These are phyloP conservation scores for Odontomachus brunneus DNA, from an alignment of 1,140 invertebrate species.

Conservation along the genomic window DNA sequence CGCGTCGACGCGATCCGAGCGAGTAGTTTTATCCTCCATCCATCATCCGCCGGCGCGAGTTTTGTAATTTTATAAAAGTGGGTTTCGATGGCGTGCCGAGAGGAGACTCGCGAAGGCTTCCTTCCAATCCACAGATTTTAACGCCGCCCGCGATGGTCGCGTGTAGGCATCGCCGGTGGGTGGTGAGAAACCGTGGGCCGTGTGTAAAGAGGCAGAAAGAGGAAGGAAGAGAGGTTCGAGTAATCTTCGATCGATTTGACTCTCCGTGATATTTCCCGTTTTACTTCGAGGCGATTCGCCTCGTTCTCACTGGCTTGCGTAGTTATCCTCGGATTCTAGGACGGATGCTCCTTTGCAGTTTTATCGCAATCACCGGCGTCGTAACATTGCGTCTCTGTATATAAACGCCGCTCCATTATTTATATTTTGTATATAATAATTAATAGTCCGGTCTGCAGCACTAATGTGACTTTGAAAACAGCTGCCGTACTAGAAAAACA, in stretches of 20 bases:
- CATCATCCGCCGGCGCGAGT: not conserved
- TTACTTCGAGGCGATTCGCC: not conserved
- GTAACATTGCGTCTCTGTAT: slow-evolving; percentile 8
- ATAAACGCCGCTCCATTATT: slow-evolving; percentile 22
- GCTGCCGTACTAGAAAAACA: slow-evolving; percentile 39
- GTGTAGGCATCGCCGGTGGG: not conserved
- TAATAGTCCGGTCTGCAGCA: slow-evolving; percentile 14
- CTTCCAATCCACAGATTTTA: slow-evolving; percentile 25
- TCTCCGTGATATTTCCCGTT: slow-evolving; percentile 11
- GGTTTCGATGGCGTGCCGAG: not conserved
- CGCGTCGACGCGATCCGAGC: not conserved
- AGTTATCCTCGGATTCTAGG: no score
- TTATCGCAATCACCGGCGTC: not conserved
- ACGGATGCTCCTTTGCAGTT: no score
- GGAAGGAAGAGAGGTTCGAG: not conserved
- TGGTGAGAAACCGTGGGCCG: slow-evolving; percentile 16
- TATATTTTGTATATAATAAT: slow-evolving; percentile 2
- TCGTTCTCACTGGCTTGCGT: not conserved
- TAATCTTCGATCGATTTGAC: slow-evolving; percentile 47
- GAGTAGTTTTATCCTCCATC: not conserved
- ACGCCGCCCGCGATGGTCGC: not conserved
- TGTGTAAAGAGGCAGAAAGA: slow-evolving; percentile 8
- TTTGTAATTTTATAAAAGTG: not conserved
- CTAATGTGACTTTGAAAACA: slow-evolving; percentile 39
- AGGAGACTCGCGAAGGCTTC: not conserved